Evolutionary conservation across 2,888 invertebrate species (phyloP).

Genomic region (Drosophila anomalata): DNA sequence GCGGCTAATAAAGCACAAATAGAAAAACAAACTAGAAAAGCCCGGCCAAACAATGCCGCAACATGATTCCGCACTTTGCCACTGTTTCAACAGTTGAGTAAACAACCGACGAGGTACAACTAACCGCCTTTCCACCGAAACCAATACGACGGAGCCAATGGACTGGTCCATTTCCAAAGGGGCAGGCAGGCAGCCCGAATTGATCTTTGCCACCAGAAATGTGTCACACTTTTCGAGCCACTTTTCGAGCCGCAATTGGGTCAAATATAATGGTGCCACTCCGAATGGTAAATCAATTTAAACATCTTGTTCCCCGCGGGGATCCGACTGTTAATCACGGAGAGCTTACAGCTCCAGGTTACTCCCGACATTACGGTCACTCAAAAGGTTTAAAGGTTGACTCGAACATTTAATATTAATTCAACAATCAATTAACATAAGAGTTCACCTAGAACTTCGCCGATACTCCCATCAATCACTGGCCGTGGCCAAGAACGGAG

Average conservation of each 20-base stretch:
- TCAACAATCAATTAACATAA: slow-evolving; percentile 37
- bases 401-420: slow-evolving; percentile 26
- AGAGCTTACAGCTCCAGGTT: not conserved
- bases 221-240: slow-evolving; percentile 24
- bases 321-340: slow-evolving; percentile 4
- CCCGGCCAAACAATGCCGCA: slow-evolving; percentile 32
- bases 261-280: slow-evolving; percentile 39
- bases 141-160: slow-evolving; percentile 26
- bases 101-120: slow-evolving; percentile 43
- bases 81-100: slow-evolving; percentile 63
- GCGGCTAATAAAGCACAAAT: slow-evolving; percentile 60
- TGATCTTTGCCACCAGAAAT: slow-evolving; percentile 42
- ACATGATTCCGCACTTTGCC: slow-evolving; percentile 57
- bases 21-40: slow-evolving; percentile 40
- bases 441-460: slow-evolving; percentile 30
- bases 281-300: slow-evolving; percentile 38
- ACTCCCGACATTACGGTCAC: not conserved
- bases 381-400: slow-evolving; percentile 16
- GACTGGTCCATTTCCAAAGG: slow-evolving; percentile 38
- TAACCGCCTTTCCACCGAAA: slow-evolving; percentile 25
- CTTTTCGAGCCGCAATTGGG: slow-evolving; percentile 14
- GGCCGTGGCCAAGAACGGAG: slow-evolving; percentile 12
- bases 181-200: slow-evolving; percentile 26
- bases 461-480: slow-evolving; percentile 27
- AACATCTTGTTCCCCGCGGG: slow-evolving; percentile 10